Evolutionary conservation across 1,140 invertebrate species (phyloP).

Genomic region (Physella acuta): DNA sequence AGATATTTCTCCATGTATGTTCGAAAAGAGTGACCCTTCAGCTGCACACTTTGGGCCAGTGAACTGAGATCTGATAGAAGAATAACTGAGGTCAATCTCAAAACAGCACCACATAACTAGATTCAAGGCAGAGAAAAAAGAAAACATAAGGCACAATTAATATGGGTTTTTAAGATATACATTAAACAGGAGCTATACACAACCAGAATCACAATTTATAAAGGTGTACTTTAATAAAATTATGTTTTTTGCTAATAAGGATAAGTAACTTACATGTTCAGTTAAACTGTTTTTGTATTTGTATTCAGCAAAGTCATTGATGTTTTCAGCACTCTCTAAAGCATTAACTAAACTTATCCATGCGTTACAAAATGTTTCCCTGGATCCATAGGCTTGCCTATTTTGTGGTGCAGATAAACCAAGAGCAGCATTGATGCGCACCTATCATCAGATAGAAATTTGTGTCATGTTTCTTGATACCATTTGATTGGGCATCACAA

Average conservation of each 20-base stretch:
- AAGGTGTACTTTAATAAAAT: neutral
- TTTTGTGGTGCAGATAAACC: slow-evolving; percentile 69
- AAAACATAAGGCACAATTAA: neutral
- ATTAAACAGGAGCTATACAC: no score
- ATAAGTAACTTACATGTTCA: slow-evolving; percentile 63
- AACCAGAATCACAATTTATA: no score
- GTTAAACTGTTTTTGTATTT: slow-evolving; percentile 76
- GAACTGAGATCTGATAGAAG: slow-evolving; percentile 28
- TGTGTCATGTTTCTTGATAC: no score
- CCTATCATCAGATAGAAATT: slow-evolving; percentile 37
- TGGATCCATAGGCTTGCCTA: slow-evolving; percentile 66
- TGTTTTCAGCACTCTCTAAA: slow-evolving; percentile 70
- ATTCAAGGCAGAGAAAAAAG: neutral
- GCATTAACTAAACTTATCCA: slow-evolving; percentile 73
- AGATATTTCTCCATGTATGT: slow-evolving; percentile 37
- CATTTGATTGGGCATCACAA: no score
- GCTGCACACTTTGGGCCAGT: slow-evolving; percentile 27
- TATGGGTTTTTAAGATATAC: no score
- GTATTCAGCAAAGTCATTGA: slow-evolving; percentile 76
- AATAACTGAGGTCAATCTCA: slow-evolving; percentile 35
- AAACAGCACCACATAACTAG: slow-evolving; percentile 38
- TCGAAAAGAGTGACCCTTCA: slow-evolving; percentile 28
- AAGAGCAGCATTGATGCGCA: slow-evolving; percentile 79
- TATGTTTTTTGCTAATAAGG: neutral
- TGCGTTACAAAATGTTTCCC: slow-evolving; percentile 63